phyloP scores from a whole-genome alignment of 2,113 vertebrate species.

The Copsychus sechellarum region DNA sequence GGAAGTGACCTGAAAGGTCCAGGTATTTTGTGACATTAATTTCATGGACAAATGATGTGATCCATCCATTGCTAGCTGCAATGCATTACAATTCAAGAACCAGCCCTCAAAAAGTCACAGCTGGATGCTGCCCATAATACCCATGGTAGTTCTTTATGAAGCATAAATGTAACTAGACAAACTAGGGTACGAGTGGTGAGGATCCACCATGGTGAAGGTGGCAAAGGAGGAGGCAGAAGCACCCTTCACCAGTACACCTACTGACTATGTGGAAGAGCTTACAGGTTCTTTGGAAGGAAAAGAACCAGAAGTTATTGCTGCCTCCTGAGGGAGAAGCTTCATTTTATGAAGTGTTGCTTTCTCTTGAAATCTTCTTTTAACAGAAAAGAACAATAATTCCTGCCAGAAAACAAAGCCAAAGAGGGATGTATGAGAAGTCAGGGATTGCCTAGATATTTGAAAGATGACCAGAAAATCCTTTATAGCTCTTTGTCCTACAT shows the following conservation, averaged over 20 bases:
- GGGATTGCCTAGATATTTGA: neutral
- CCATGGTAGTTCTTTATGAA: neutral
- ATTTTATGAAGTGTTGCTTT: neutral
- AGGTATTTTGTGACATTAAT: neutral
- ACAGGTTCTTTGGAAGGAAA: neutral
- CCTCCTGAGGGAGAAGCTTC: neutral
- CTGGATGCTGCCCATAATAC: neutral
- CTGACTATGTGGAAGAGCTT: neutral
- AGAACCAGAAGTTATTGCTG: neutral
- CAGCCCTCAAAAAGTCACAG: neutral
- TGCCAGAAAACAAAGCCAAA: neutral
- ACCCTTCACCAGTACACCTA: neutral
- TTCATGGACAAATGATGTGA: neutral
- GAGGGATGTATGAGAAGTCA: neutral
- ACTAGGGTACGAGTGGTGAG: rapidly evolving
- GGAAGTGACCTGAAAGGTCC: neutral
- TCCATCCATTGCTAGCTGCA: neutral
- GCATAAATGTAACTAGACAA: neutral
- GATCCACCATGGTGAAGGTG: neutral
- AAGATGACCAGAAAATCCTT: neutral
- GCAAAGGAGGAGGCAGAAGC: neutral
- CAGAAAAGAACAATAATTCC: neutral
- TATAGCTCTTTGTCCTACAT: neutral
- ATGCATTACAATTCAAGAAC: neutral
- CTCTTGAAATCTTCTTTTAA: neutral